Conservation (phyloP, 2,888 invertebrate species). For the Thecophora atra region DNA sequence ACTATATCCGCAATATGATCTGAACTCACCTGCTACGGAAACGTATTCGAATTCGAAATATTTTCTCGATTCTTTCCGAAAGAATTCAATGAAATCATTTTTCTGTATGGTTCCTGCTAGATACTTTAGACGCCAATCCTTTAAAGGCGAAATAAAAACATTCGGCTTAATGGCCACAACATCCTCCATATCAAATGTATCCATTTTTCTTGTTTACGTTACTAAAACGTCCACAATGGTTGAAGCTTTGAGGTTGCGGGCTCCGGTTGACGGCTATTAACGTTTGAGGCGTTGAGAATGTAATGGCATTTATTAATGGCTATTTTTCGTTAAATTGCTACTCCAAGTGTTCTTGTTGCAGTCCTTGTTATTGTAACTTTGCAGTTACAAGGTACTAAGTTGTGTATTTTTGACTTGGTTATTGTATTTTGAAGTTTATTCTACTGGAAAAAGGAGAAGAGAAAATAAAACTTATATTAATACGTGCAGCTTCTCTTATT, state of each 20-base stretch:
- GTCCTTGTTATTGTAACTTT: no score
- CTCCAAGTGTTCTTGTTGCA: slow-evolving; percentile 7
- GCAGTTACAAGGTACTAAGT: no score
- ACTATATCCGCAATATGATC: neutral
- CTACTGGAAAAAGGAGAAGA: no score
- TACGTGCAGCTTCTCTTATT: no score
- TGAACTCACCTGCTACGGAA: slow-evolving; percentile 59
- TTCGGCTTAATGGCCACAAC: slow-evolving; percentile 55
- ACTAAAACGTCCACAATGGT: neutral
- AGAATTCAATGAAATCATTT: slow-evolving; percentile 61
- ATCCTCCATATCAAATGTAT: slow-evolving; percentile 59
- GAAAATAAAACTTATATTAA: no score
- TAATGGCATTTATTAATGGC: slow-evolving; percentile 24
- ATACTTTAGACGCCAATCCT: slow-evolving; percentile 65
- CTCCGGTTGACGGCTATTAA: slow-evolving; percentile 17
- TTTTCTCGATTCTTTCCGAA: slow-evolving; percentile 61
- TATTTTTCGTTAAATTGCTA: neutral
- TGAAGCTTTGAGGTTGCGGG: slow-evolving; percentile 17
- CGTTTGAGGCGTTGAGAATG: neutral
- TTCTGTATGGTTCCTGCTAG: slow-evolving; percentile 60
- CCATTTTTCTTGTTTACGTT: slow-evolving; percentile 48
- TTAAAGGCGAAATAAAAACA: slow-evolving; percentile 56
- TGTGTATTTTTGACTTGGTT: no score
- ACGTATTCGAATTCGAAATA: slow-evolving; percentile 62
- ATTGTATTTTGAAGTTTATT: no score